These are phyloP conservation scores for Drosophila demipolita DNA, from an alignment of 2,888 invertebrate species.

Conservation along the genomic window DNA sequence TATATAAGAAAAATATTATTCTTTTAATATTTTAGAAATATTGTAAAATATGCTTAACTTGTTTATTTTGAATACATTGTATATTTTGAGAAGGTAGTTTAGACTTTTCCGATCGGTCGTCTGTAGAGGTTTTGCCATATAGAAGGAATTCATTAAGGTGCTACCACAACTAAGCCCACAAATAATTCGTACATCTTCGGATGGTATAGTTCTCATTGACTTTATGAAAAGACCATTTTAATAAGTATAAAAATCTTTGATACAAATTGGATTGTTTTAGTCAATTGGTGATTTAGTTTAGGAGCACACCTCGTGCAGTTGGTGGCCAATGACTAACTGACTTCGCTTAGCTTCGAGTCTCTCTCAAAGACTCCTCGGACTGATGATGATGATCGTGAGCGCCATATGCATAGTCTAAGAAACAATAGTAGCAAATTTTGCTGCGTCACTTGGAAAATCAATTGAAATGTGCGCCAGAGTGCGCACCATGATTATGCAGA, in stretches of 20 bases:
- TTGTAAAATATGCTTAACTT: background rate
- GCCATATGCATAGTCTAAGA: constrained; percentile 71
- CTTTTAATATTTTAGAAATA: background rate
- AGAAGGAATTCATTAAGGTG: background rate
- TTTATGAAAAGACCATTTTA: background rate
- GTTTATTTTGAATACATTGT: background rate
- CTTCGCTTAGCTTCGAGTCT: constrained; percentile 15
- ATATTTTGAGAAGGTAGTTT: background rate
- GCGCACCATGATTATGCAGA: constrained; percentile 77
- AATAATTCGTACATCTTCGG: background rate
- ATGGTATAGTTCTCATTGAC: too few relatives aligned
- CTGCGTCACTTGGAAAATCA: constrained; percentile 81
- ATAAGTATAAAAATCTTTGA: background rate
- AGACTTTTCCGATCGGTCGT: background rate
- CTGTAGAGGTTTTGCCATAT: background rate
- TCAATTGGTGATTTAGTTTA: constrained; percentile 24
- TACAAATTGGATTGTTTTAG: background rate
- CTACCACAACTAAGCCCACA: background rate
- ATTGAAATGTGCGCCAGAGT: constrained; percentile 70
- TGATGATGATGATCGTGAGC: constrained; percentile 52
- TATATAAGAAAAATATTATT: background rate
- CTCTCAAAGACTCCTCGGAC: constrained; percentile 25
- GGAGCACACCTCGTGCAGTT: constrained; percentile 42
- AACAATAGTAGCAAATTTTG: constrained; percentile 66
- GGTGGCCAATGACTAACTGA: constrained; percentile 21